Evolutionary conservation across 1,140 invertebrate genomes (phyloP).

Genomic region (Drosophila pseudoananassae): DNA sequence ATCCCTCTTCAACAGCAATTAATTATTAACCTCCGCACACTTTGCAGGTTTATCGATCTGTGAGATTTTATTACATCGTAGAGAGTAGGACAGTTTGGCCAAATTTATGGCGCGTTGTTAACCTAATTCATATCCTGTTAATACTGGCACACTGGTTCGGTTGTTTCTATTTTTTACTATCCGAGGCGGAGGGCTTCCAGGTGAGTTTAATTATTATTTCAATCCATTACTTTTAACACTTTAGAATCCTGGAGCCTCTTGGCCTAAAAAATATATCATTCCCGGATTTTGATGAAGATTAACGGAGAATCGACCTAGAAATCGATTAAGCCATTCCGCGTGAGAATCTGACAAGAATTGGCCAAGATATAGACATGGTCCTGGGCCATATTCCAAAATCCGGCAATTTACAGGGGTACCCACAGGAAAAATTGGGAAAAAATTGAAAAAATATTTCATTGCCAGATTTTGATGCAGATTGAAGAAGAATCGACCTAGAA

Average conservation of each 20-base stretch:
- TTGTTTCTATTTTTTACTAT: conserved; percentile 97
- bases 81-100: conserved; percentile 97
- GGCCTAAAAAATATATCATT: background rate
- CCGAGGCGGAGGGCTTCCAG: conserved; percentile 94
- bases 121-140: conserved; percentile 96
- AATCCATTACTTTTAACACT: background rate
- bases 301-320: too few species aligned
- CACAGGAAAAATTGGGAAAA: too few species aligned
- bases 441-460: too few species aligned
- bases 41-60: conserved; percentile 92
- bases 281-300: too few species aligned
- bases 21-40: background rate
- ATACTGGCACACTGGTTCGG: conserved; percentile 98
- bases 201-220: conserved; percentile 81
- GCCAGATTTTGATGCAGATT: too few species aligned
- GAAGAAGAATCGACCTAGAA: too few species aligned
- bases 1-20: background rate
- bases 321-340: too few species aligned
- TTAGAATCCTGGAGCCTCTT: too few species aligned
- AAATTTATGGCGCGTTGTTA: conserved; percentile 97
- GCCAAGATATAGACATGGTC: too few species aligned
- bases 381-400: too few species aligned
- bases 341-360: too few species aligned
- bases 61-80: conserved; percentile 97
- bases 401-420: too few species aligned